Percentiles rank a stretch among this genome's conserved stretches.
These are phyloP conservation scores for Marmota monax DNA, from an alignment of 2,113 vertebrate genomes.

Conservation along the genomic window DNA sequence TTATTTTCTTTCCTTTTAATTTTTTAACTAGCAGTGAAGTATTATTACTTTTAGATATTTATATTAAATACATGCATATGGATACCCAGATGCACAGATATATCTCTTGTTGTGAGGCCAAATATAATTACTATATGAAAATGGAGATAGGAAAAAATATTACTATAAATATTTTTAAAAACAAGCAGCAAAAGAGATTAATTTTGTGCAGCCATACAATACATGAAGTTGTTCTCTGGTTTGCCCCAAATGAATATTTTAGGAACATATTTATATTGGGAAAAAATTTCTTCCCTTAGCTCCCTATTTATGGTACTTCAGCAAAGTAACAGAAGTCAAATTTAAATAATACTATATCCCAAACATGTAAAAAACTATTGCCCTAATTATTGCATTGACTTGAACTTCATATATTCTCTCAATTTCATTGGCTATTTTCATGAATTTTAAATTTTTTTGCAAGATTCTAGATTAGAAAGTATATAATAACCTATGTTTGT, in stretches of 20 bases:
- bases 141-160: background rate
- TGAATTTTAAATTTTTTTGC: background rate
- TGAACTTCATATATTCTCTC: background rate
- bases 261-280: background rate
- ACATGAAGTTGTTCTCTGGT: background rate
- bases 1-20: background rate
- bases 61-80: background rate
- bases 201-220: background rate
- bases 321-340: background rate
- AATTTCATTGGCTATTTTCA: background rate
- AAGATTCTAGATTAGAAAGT: background rate
- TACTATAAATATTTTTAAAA: background rate
- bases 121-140: background rate
- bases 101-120: background rate
- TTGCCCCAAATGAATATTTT: background rate
- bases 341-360: background rate
- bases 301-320: background rate
- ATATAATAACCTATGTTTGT: background rate
- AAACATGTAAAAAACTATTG: background rate
- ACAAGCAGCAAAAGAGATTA: background rate
- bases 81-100: background rate
- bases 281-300: background rate
- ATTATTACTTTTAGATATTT: background rate
- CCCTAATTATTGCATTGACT: background rate
- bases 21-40: background rate